Conservation (phyloP, 2,113 vertebrate genomes). For the Oreochromis niloticus region DNA sequence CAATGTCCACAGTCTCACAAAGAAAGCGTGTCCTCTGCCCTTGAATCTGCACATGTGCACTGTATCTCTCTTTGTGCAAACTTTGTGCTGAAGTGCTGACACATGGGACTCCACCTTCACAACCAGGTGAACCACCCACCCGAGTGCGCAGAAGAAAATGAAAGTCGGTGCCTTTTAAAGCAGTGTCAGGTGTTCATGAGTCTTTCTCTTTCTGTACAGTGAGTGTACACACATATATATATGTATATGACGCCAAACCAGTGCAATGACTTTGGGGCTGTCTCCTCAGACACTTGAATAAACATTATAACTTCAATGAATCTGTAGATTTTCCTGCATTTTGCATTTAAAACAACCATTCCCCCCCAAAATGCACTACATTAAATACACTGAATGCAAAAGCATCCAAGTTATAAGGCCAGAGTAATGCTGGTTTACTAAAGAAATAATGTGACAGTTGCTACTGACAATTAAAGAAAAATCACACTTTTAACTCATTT, state of each 20-base stretch:
- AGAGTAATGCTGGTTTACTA: not conserved
- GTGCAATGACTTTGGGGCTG: not conserved
- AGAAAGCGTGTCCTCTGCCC: not conserved
- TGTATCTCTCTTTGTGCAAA: not conserved
- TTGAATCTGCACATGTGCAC: not conserved
- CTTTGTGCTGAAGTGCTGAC: not conserved
- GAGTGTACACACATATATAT: not conserved
- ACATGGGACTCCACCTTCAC: not conserved
- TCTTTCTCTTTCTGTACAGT: not conserved
- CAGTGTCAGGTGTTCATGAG: not conserved
- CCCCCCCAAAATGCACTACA: accelerated
- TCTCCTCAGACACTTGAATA: not conserved
- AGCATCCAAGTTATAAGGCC: not conserved
- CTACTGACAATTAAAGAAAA: not conserved
- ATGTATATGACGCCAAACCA: not conserved
- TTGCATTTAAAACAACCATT: not conserved
- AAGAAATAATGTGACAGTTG: not conserved
- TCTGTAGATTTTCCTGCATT: not conserved
- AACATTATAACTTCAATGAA: not conserved
- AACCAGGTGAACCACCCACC: not conserved
- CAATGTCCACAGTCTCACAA: not conserved
- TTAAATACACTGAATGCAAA: not conserved
- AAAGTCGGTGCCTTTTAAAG: not conserved
- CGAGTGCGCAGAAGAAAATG: not conserved
- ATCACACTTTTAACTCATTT: not conserved